Evolutionary conservation across 2,113 vertebrate species (phyloP), one percentile per base, ranked within the genome.

Genomic region (Monarcha castaneiventris): DNA sequence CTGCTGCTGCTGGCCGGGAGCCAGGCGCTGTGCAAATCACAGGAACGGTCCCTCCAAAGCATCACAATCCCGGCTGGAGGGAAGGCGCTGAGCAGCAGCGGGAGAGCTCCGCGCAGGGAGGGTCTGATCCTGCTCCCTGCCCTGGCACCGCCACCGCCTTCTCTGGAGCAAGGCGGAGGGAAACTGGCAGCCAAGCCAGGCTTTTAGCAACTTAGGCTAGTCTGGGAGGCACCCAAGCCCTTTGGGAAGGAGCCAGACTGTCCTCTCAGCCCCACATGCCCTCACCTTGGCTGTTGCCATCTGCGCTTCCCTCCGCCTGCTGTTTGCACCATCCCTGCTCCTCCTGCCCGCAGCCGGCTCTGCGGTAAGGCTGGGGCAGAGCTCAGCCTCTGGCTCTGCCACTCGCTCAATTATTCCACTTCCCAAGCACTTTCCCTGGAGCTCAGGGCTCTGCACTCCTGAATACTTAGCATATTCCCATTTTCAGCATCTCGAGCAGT

Each of bases 1-100:
- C 93, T 71, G 96, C 91, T 87, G 95, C 95, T 58, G 94, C 94
- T 97, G 97, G 97, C 97, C 68, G 94, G 78, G 61, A 25, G 93
- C 97, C 97, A 97, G 95, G 87, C 37, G 11, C 92, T 82, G 85
- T 72, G 22, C 49, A 89, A 77, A 87, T 35, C 59, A 1, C 84
- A 21, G 27, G 30, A 55, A 29, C 17, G 7, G 58, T 32, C 59
- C 71, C 22, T 59, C 7, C 76, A 3, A 33, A 27, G 1, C 87
- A 9, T 23, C 11, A 3, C 48, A 6, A 1, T 10, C 32, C 43
- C 1, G 21, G 54, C 41, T 52, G 41, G 3, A 1, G 7, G 67
- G 44, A 33, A 16, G 59, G 48, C 6, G 7, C 91, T 43, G 81
- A 25, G 84, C 79, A 6, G 71, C 91, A 1, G 58, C 15, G 14